Evolutionary conservation across 2,113 vertebrate species (phyloP), one percentile per base, ranked within the genome.

Genomic region (Pimephales promelas): DNA sequence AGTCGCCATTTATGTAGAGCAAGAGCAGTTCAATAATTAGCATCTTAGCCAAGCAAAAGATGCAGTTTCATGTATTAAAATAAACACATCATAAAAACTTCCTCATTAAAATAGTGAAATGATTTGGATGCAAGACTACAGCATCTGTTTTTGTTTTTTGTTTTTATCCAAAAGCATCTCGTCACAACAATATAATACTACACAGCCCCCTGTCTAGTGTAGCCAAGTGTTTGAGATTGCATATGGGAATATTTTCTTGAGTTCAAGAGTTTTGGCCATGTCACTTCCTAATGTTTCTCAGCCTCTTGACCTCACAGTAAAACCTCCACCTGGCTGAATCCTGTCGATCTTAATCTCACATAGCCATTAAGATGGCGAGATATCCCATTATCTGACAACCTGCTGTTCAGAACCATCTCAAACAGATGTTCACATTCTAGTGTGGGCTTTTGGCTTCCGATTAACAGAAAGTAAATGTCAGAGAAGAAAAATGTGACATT

Each of bases 261-360:
- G 62, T 66, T 68, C 64, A 36, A 22, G 36, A 56, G 61, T 22
- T 18, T 68, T 56, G 47, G 20, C 54, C 2, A 7, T 31, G 43
- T 40, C 61, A 5, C 20, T 74, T 78, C 56, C 57, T 6, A 26
- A 57, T n/a, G 20, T 40, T 76, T 68, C 9, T 81, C 71, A 75
- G 18, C 66, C 45, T 24, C 83, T 85, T 54, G 24, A 75, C 73
- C 66, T 79, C 74, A 73, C 81, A 82, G 83, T 81, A 68, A 52
- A 82, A 82, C 47, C 47, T 74, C 52, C 52, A 68, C 73, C 83
- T 59, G 36, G 9, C 24, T 56, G 62, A 80, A 59, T 49, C 16
- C 43, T 20, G 31, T 83, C n/a, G 24, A n/a, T 59, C 59, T 36
- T 45, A 24, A 75, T 85, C 84, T 40, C 47, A 22, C 59, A 5